These are phyloP conservation scores for Ladona fulva DNA, from an alignment of 1,140 invertebrate species.

Conservation along the genomic window DNA sequence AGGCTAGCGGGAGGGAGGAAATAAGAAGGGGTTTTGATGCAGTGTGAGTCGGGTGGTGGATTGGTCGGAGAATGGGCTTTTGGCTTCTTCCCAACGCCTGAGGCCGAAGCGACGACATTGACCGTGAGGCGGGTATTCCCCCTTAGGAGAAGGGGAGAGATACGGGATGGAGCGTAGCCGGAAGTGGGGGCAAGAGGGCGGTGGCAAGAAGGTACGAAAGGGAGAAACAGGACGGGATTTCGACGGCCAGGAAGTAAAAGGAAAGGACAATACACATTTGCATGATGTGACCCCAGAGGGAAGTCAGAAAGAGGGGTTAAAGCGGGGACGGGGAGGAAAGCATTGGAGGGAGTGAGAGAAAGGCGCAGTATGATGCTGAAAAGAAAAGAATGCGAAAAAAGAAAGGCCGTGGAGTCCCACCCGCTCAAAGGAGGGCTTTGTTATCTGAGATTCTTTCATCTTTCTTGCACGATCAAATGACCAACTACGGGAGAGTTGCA, in stretches of 20 bases:
- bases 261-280: neutral
- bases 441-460: neutral
- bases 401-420: neutral
- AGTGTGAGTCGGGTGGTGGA: neutral
- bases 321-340: neutral
- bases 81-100: neutral
- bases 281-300: neutral
- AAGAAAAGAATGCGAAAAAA: neutral
- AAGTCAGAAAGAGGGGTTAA: neutral
- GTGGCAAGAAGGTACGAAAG: neutral
- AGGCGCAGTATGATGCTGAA: neutral
- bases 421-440: neutral
- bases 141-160: neutral
- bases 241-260: neutral
- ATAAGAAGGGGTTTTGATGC: neutral
- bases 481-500: neutral
- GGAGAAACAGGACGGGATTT: neutral
- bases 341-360: too few species aligned
- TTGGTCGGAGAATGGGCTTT: neutral
- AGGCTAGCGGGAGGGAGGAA: neutral
- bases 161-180: neutral
- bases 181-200: neutral
- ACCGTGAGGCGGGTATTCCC: neutral
- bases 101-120: neutral
- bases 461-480: neutral